A percentile compares a stretch with the other conserved stretches of the same genome.
Evolutionary conservation across 1,140 invertebrate species (phyloP).

Genomic region (Orchestia grillus): DNA sequence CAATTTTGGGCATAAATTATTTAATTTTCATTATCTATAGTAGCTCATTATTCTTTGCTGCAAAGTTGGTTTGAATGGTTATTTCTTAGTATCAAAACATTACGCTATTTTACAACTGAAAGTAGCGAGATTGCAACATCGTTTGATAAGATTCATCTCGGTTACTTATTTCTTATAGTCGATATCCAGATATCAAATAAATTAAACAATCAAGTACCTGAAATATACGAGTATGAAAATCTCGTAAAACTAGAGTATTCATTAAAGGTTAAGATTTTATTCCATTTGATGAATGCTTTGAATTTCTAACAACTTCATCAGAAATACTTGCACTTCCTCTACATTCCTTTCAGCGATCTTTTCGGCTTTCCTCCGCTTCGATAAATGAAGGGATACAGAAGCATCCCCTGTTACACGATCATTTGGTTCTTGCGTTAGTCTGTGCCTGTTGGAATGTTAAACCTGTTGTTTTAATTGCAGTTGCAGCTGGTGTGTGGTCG

Average conservation of each 20-base stretch:
- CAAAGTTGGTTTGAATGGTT: too few relatives aligned
- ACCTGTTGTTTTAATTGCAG: neutral
- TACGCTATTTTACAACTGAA: too few relatives aligned
- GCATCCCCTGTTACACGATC: neutral
- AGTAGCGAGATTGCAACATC: neutral
- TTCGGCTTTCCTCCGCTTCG: neutral
- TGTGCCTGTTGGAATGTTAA: neutral
- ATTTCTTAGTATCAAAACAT: too few relatives aligned
- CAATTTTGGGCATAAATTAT: too few relatives aligned
- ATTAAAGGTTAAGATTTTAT: neutral
- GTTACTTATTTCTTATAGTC: neutral
- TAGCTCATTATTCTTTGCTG: too few relatives aligned
- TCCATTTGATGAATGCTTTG: neutral
- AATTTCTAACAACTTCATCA: neutral
- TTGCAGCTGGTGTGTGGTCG: slow-evolving; percentile 65
- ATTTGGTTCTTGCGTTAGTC: neutral
- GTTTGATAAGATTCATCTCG: neutral
- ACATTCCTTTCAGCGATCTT: neutral
- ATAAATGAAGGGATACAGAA: neutral
- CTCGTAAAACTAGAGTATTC: neutral
- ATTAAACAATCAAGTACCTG: neutral
- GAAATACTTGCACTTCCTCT: neutral
- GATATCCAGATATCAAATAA: neutral
- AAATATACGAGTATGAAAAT: neutral
- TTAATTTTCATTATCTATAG: too few relatives aligned